Base-by-base conservation (phyloP, 2,888 invertebrate species). In the Pristionchus arcanus region DNA sequence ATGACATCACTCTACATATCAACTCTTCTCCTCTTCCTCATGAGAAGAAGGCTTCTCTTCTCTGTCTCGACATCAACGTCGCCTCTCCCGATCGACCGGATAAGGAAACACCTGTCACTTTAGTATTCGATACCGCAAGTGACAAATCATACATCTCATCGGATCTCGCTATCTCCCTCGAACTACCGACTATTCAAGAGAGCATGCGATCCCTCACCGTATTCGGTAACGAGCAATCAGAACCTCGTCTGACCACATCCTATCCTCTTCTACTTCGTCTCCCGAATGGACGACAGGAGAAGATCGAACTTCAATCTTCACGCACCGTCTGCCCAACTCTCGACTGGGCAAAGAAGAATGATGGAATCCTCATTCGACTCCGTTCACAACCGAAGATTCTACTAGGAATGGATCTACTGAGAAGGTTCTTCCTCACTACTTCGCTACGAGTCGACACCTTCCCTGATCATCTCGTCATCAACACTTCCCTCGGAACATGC, bases 1-100 rank as follows among this genome's bases (percentile, higher is more conserved):
- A n/a, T 16, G 77, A 77, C 28, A 19, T 53, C 83, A 83, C 83
- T 83, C 83, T 83, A 5, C 83, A 31, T 16, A n/a, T 83, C 83
- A 83, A 28, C n/a, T 55, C 83, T 2, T 83, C 53, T 31, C 55
- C 83, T 13, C 34, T 34, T 34, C 71, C 81, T 16, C n/a, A 37
- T 2, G 81, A 81, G 42, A 81, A 81, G 28, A 15, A 81, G 1
- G 1, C 81, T 2, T 2, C 21, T 2, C 84, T 84, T 9, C 84
- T 84, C 59, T 84, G 84, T 37, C 53, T 84, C 31, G 55, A 53
- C 21, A 59, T 84, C 84, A 16, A 34, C 84, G 31, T 59, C 31
- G 1, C 84, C 5, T 55, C 53, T 11, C 84, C 59, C 19, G 59
- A 84, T 21, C 19, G 28, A 11, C 84, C 84, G 0, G 59, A 84